Percentiles rank a stretch among this genome's conserved stretches.
phyloP scores from a whole-genome alignment of 2,888 invertebrate species.

The Watsonalla cultraria region DNA sequence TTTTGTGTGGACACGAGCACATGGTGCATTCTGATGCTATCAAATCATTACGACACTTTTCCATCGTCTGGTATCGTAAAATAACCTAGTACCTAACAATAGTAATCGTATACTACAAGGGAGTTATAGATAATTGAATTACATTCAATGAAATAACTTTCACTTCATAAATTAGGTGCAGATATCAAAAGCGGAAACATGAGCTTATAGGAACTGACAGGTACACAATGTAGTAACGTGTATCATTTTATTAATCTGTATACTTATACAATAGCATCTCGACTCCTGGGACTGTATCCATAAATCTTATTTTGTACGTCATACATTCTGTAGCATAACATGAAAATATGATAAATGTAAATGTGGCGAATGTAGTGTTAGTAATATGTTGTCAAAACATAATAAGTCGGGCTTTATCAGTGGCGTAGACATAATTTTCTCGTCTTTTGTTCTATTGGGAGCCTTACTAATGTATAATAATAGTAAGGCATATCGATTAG shows the following conservation, averaged over 20 bases:
- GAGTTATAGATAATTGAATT: too few relatives aligned
- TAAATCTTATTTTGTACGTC: not conserved
- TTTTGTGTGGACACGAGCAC: slow-evolving; percentile 15
- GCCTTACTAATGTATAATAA: not conserved
- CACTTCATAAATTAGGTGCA: too few relatives aligned
- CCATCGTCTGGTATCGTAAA: slow-evolving; percentile 16
- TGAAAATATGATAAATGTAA: not conserved
- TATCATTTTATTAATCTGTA: too few relatives aligned
- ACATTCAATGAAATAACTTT: too few relatives aligned
- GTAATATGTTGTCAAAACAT: not conserved
- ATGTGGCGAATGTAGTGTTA: not conserved
- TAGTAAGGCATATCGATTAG: slow-evolving; percentile 21
- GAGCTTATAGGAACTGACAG: too few relatives aligned
- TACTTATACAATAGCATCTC: not conserved
- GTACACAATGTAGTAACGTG: too few relatives aligned
- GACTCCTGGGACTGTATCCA: not conserved
- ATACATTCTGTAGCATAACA: not conserved
- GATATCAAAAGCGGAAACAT: too few relatives aligned
- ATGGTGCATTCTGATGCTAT: slow-evolving; percentile 27
- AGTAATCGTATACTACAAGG: too few relatives aligned
- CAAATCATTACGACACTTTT: slow-evolving; percentile 42
- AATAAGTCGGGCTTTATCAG: not conserved
- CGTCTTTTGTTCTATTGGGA: too few relatives aligned
- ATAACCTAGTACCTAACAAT: too few relatives aligned
- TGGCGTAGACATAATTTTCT: too few relatives aligned